These are phyloP conservation scores for Macropis europaea DNA, from an alignment of 2,888 invertebrate genomes.

Conservation along the genomic window DNA sequence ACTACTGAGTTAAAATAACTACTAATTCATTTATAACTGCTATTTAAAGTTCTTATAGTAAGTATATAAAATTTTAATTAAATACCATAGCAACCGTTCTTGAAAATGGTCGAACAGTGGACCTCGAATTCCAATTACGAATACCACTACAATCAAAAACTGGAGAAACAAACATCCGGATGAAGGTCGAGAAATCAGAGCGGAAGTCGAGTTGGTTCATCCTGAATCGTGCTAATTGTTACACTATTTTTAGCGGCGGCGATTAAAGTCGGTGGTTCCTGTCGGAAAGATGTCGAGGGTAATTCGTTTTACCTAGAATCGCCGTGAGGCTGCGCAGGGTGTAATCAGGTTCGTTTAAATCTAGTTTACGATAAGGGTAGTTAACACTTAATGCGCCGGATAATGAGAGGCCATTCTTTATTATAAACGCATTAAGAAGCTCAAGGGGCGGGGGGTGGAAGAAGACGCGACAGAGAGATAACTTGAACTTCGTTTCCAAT, in stretches of 20 bases:
- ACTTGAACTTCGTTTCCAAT: background rate
- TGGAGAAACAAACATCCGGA: background rate
- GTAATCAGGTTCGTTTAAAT: constrained; percentile 60
- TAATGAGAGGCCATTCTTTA: constrained; percentile 38
- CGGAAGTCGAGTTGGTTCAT: constrained; percentile 18
- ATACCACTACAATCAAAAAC: too few relatives aligned
- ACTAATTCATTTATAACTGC: too few relatives aligned
- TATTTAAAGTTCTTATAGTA: too few relatives aligned
- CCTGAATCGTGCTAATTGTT: constrained; percentile 31
- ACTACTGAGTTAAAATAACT: too few relatives aligned
- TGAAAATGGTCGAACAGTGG: too few relatives aligned
- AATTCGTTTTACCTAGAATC: constrained; percentile 35
- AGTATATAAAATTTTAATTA: too few relatives aligned
- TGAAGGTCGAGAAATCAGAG: background rate
- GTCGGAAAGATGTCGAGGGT: constrained; percentile 45
- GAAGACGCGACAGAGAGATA: background rate
- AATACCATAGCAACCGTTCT: too few relatives aligned
- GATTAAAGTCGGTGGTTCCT: constrained; percentile 39
- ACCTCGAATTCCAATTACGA: too few relatives aligned
- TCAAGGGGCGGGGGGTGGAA: background rate
- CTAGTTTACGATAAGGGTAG: constrained; percentile 44
- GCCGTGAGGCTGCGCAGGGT: constrained; percentile 21
- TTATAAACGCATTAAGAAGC: constrained; percentile 31
- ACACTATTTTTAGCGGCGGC: constrained; percentile 24
- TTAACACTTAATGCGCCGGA: constrained; percentile 37